These are phyloP conservation scores for Verasper variegatus DNA, from an alignment of 2,113 vertebrate genomes.

Conservation along the genomic window DNA sequence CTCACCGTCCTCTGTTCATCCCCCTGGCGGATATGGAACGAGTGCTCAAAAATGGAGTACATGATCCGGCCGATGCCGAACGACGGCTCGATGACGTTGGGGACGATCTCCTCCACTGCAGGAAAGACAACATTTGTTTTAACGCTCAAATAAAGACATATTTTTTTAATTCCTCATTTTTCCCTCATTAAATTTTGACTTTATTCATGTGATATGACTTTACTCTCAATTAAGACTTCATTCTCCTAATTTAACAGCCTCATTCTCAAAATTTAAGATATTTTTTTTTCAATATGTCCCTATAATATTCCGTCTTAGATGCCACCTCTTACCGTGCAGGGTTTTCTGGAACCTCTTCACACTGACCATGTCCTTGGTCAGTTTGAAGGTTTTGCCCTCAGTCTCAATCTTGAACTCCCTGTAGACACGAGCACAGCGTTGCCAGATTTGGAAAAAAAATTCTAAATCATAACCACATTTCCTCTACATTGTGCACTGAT, in stretches of 20 bases:
- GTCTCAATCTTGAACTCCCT: slow-evolving; percentile 92
- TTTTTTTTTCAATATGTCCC: no score
- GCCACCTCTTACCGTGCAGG: slow-evolving; percentile 84
- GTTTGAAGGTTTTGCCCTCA: slow-evolving; percentile 88
- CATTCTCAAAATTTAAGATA: no score
- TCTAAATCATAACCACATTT: neutral
- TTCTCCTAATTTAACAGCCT: no score
- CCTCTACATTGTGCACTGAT: neutral
- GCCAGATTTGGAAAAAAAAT: neutral
- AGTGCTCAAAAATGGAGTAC: slow-evolving; percentile 95
- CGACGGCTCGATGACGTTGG: slow-evolving; percentile 94
- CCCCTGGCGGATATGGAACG: slow-evolving; percentile 88
- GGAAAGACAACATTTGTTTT: slow-evolving; percentile 5
- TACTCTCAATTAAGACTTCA: no score
- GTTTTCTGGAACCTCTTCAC: slow-evolving; percentile 95
- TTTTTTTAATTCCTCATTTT: no score
- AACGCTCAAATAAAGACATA: neutral
- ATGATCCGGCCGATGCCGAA: slow-evolving; percentile 95
- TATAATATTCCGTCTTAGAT: neutral
- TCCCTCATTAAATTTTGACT: no score
- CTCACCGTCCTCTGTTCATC: slow-evolving; percentile 95
- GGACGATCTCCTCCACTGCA: slow-evolving; percentile 93
- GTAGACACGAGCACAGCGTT: slow-evolving; percentile 5
- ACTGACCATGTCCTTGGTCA: slow-evolving; percentile 92
- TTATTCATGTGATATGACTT: no score